Evolutionary conservation across 2,797 vertebrate species (phyloP).

Genomic region (Mareca strepera): DNA sequence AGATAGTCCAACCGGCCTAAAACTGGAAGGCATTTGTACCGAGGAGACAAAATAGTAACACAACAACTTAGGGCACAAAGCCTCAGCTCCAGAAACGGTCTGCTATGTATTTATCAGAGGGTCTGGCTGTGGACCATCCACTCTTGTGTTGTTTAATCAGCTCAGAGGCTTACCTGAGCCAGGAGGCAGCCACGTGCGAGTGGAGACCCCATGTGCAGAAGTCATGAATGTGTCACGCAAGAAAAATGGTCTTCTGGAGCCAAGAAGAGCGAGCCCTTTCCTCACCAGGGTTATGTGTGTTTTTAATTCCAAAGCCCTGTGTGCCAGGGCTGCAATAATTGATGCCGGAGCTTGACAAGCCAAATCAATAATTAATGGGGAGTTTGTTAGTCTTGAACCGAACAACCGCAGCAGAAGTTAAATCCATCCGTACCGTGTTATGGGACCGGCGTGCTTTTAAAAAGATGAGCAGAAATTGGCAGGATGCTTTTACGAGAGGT

Average conservation of each 20-base stretch:
- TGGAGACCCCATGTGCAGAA: neutral
- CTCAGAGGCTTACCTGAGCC: neutral
- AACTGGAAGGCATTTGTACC: neutral
- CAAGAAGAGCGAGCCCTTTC: constrained; percentile 18
- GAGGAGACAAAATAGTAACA: neutral
- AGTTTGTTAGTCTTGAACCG: constrained; percentile 33
- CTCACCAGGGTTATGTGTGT: constrained; percentile 50
- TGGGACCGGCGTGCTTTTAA: neutral
- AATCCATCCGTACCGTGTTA: constrained; percentile 3
- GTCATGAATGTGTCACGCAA: neutral
- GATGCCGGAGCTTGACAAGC: constrained; percentile 24
- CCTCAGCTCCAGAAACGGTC: neutral
- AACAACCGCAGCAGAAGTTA: constrained; percentile 14
- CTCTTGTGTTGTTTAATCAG: neutral
- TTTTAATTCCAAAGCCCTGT: constrained; percentile 56
- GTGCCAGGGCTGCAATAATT: constrained; percentile 38
- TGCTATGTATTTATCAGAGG: neutral
- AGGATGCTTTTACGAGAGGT: neutral
- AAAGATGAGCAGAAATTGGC: constrained; percentile 9
- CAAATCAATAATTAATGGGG: constrained; percentile 62
- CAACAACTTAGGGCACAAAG: neutral
- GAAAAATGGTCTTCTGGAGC: constrained; percentile 2
- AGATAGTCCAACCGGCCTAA: neutral
- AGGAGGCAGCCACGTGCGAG: neutral
- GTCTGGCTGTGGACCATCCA: neutral